Evolutionary conservation across 2,888 invertebrate genomes (phyloP), one percentile per base, ranked within the genome.

Genomic region (Drosophila meridionalis): DNA sequence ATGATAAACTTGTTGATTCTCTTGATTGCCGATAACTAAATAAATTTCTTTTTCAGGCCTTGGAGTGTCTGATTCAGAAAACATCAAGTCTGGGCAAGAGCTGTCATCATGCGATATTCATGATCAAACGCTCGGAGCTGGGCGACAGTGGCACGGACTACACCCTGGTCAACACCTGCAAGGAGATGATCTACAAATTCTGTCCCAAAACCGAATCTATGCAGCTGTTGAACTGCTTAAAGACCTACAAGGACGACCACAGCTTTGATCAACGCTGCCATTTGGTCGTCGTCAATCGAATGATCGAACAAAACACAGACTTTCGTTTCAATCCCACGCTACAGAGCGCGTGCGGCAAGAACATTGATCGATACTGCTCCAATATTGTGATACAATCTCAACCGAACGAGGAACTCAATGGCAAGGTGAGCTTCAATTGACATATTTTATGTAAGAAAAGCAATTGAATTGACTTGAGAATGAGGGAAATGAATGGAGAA

Each of bases 241-340:
- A 97, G 94, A 94, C 94, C 71, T 95, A 96, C 91, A 96, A 96
- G 86, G 96, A 97, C 89, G 96, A 97, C 87, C 93, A 94, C 1
- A 95, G 95, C 28, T 98, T 98, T 93, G 97, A 97, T 91, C 95
- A 96, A 65, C 96, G 96, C 76, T 99, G 99, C 91, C 96, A 96
- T 90, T 94, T 95, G 63, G 95, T 98, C 26, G 96, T 99, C n/a
- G 94, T 97, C 1, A 96, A 97, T 90, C 95, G 98, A 82, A 96
- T 98, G 95, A 96, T 97, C 77, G 97, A 98, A 92, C 97, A 97
- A 92, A 97, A 97, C 91, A 95, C 96, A 69, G 99, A 99, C 93
- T 97, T 97, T 89, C 95, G 98, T 72, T 96, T 99, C 74, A 98
- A 99, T 94, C 97, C 97, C 4, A 95, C 96, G 30, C 94, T 99